Percentiles rank a stretch among this genome's conserved stretches.
Evolutionary conservation across 2,888 invertebrate genomes (phyloP).

Genomic region (Ariolimax columbianus): DNA sequence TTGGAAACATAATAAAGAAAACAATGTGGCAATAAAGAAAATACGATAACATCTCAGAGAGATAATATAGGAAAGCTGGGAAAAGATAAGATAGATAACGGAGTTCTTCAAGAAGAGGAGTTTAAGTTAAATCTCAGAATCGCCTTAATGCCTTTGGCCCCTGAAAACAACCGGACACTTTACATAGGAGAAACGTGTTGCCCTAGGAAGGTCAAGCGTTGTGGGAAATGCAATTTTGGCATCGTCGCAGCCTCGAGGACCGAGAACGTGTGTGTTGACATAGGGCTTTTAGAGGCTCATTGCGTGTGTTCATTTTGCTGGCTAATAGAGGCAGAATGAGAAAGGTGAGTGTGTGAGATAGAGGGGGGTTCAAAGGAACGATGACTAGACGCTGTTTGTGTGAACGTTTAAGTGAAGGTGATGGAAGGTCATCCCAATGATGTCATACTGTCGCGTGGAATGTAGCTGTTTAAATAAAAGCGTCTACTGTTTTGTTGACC

Average conservation of each 20-base stretch:
- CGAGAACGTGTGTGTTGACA: neutral
- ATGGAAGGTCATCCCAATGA: no score
- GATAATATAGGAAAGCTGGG: no score
- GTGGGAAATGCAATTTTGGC: slow-evolving; percentile 15
- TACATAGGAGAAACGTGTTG: neutral
- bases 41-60: no score
- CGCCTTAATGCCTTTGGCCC: no score
- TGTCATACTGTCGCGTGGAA: no score
- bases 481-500: no score
- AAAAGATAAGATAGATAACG: no score
- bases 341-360: neutral
- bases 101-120: no score
- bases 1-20: no score
- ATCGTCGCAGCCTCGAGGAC: neutral
- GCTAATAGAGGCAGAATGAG: neutral
- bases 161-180: neutral
- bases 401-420: neutral
- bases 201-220: neutral
- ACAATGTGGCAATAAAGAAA: no score
- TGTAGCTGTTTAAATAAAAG: no score
- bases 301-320: neutral
- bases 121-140: no score
- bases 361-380: neutral
- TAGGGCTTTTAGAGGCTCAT: neutral
- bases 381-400: neutral